Conservation (phyloP, 2,888 invertebrate genomes). For the Dryococelus australis region DNA sequence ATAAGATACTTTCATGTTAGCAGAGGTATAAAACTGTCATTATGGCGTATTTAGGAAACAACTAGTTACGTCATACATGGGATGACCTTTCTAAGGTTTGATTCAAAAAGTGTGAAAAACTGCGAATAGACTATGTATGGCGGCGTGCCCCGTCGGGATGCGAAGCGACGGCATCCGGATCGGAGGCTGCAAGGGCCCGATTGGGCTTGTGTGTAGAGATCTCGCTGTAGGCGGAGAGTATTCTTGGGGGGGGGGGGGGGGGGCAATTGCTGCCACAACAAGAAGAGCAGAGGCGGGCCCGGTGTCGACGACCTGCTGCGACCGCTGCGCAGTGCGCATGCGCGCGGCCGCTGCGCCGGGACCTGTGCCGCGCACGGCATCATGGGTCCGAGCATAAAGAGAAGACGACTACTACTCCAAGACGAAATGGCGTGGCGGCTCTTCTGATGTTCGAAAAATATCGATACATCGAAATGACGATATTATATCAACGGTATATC, state of each 20-base stretch:
- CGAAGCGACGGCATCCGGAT: not conserved
- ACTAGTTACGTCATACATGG: no score
- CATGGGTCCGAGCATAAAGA: not conserved
- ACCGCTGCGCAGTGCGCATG: slow-evolving; percentile 5
- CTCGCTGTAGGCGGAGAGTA: not conserved
- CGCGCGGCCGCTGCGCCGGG: not conserved
- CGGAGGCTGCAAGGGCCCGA: not conserved
- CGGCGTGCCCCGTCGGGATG: not conserved
- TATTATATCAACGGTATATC: no score
- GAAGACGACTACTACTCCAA: no score
- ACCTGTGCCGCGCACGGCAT: not conserved
- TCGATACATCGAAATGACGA: no score
- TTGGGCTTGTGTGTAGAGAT: not conserved
- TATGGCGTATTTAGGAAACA: no score
- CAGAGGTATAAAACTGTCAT: no score
- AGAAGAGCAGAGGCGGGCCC: not conserved
- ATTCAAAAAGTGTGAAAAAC: no score
- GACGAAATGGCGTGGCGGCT: no score
- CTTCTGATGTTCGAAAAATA: no score
- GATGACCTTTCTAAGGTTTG: no score
- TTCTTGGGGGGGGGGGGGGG: not conserved
- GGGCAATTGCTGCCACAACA: not conserved
- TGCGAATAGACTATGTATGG: not conserved
- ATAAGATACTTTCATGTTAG: no score
- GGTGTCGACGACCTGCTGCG: not conserved